Evolutionary conservation across 2,113 vertebrate species (phyloP), one percentile per base, ranked within the genome.

Genomic region (Irena cyanogastra): DNA sequence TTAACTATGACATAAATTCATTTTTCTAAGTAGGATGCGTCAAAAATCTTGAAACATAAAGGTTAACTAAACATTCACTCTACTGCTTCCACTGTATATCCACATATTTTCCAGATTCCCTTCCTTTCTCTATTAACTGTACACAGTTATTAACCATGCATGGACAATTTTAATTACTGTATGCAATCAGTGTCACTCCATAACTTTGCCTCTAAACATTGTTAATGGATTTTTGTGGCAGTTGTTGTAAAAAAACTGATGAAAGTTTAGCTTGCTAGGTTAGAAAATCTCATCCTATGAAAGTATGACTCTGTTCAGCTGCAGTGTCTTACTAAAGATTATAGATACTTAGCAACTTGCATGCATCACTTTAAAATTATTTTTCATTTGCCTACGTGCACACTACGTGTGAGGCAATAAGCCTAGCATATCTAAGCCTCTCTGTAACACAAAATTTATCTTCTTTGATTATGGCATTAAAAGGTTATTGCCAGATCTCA

Each of bases 141-240:
- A 60, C 24, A 72, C 30, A 64, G 49, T 44, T 93, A 89, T 82
- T 84, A 93, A 93, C 28, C 33, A 84, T 76, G 66, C 89, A 80
- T 64, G 65, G 79, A 64, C 24, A 90, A 93, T 83, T 90, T 94
- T 92, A 92, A 90, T 83, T 96, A 88, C 54, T 90, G 7, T 24
- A 77, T 83, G 59, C 81, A 94, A 83, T 65, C 71, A 66, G n/a
- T 66, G 80, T 47, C 70, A 85, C 23, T 65, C 92, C 61, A 65
- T 83, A 95, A 95, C 45, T 83, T 93, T 83, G 57, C 26, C 44
- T 85, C n/a, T 83, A 57, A 91, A 74, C 41, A 65, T 69, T 85
- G 41, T 72, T 77, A 85, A 90, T 72, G n/a, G 13, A 72, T 87
- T 96, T 95, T 84, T 85, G 50, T 65, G 42, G 12, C 1, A 2